Base-by-base conservation (phyloP, 2,113 vertebrate genomes). In the Coturnix japonica region DNA sequence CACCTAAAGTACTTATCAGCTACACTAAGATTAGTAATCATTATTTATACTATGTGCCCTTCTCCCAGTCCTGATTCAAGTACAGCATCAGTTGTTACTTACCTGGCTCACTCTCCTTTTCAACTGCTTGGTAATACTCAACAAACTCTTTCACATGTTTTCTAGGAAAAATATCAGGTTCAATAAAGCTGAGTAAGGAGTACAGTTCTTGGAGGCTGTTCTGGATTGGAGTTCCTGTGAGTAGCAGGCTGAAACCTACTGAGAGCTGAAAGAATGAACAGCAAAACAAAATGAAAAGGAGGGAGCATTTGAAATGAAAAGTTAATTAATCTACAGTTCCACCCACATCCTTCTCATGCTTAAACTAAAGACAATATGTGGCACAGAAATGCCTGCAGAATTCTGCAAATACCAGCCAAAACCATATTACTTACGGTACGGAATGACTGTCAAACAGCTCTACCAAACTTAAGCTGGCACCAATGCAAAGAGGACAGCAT, bases 211-310 rank as follows among this genome's bases (percentile, higher is more conserved):
- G 97, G 12, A 99, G 98, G 91, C 96, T 98, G 96, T 99, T 99
- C 98, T 99, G 99, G 94, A 99, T 96, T 17, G 99, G 99, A 13
- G 99, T 99, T 41, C 99, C 99, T 4, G 99, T 99, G 90, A 99
- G 95, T 57, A 99, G 97, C 41, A 99, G 95, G 59, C 91, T 97
- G 97, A 99, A 99, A 39, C 96, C 97, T 47, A 98, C 78, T 41
- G 98, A 97, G 91, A 99, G 99, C 99, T 99, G 75, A 89, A 95
- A 96, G 25, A 93, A 49, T 1, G 39, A 89, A 49, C 26, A 91
- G 80, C 16, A 78, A 81, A 90, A 30, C 6, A 75, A 61, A 77
- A 78, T 19, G 20, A 83, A 43, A 41, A 85, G 23, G 22, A 56
- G 43, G 74, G 81, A 83, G 12, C 17, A 81, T 3, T 20, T 78